Percentiles rank a stretch among this genome's conserved stretches.
Conservation (phyloP, 92 coral and sea anemone species). For the Heliopora coerulea region DNA sequence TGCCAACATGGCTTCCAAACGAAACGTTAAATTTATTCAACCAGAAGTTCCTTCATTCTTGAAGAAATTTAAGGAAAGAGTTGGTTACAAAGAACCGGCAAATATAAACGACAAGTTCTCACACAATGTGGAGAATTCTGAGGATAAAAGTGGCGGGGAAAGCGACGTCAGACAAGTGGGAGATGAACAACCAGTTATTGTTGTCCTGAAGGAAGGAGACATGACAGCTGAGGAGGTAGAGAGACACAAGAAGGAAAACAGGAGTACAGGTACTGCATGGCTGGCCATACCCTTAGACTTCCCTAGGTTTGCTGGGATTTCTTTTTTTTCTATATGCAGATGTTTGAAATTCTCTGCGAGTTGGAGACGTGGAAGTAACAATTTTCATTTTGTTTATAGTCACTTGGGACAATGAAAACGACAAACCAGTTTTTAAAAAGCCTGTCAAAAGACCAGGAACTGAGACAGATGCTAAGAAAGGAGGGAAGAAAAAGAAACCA, state of each 20-base stretch:
- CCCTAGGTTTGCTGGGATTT: too few relatives aligned
- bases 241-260: slow-evolving; percentile 42
- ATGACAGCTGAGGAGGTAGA: slow-evolving; percentile 77
- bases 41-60: slow-evolving; percentile 89
- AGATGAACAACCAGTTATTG: slow-evolving; percentile 82
- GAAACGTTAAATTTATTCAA: slow-evolving; percentile 35
- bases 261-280: not conserved
- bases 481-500: slow-evolving; percentile 62
- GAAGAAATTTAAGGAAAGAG: slow-evolving; percentile 74
- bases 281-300: too few relatives aligned
- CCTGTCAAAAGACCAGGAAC: slow-evolving; percentile 77
- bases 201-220: slow-evolving; percentile 67
- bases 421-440: slow-evolving; percentile 81
- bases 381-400: not conserved
- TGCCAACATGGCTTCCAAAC: slow-evolving; percentile 34
- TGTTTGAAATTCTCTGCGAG: too few relatives aligned
- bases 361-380: not conserved
- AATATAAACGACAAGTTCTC: slow-evolving; percentile 68
- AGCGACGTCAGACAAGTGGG: slow-evolving; percentile 65
- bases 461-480: slow-evolving; percentile 47
- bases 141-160: slow-evolving; percentile 28
- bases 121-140: slow-evolving; percentile 42
- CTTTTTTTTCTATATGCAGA: too few relatives aligned
- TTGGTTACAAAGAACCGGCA: slow-evolving; percentile 80
- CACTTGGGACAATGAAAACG: slow-evolving; percentile 46